phyloP scores from a whole-genome alignment of 1,140 invertebrate genomes.

The Drosophila mojavensis region DNA sequence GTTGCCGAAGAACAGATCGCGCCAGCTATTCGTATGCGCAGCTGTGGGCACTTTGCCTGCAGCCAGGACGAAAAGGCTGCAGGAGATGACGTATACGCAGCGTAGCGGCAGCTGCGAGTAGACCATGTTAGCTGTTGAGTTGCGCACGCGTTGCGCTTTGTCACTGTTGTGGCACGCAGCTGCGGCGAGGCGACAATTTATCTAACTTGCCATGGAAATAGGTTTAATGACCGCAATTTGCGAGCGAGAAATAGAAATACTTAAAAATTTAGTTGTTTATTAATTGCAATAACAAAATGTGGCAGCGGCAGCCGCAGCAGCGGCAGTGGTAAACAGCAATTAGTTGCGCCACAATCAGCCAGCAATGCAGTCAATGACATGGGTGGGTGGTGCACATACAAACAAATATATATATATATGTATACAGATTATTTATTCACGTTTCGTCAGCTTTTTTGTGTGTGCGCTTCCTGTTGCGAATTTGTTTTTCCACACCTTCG shows the following conservation, averaged over 20 bases:
- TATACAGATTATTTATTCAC: conserved; percentile 35
- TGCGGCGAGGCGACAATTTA: conserved; percentile 66
- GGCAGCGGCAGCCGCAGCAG: conserved; percentile 18
- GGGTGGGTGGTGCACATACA: neutral
- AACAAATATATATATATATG: neutral
- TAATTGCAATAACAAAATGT: conserved; percentile 80
- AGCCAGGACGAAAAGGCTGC: conserved; percentile 35
- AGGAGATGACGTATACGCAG: conserved; percentile 10
- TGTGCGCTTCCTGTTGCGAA: conserved; percentile 70
- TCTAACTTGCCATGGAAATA: conserved; percentile 52
- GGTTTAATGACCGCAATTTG: conserved; percentile 83
- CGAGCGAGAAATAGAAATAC: conserved; percentile 32
- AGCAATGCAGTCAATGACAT: conserved; percentile 42
- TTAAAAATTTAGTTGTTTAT: conserved; percentile 63
- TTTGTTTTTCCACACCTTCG: conserved; percentile 38
- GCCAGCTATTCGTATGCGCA: conserved; percentile 59
- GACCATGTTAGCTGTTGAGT: conserved; percentile 27
- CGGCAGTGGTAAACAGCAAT: conserved; percentile 58
- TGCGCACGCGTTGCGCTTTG: conserved; percentile 54
- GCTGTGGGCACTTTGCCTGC: conserved; percentile 51
- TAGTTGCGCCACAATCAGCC: conserved; percentile 74
- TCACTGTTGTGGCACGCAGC: conserved; percentile 44
- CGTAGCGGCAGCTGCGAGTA: conserved; percentile 5
- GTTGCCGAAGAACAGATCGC: conserved; percentile 70
- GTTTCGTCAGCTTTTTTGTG: conserved; percentile 34